Conservation (phyloP, 2,797 vertebrate genomes). For the Trematomus bernacchii region DNA sequence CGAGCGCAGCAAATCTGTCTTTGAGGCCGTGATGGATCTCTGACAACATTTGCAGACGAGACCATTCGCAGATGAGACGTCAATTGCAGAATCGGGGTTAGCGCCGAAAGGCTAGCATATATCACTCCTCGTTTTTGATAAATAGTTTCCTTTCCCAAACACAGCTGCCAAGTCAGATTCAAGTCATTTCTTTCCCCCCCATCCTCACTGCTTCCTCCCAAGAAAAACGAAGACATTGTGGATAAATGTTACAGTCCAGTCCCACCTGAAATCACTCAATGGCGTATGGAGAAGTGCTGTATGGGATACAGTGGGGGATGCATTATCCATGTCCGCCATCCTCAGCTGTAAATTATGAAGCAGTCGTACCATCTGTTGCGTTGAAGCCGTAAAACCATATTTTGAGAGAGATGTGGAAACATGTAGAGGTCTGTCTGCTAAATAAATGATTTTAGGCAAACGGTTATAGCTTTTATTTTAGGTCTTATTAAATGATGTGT, state of each 20-base stretch:
- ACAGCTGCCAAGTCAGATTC: slow-evolving; percentile 83
- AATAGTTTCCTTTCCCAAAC: slow-evolving; percentile 86
- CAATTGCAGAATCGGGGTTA: slow-evolving; percentile 51
- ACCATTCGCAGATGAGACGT: slow-evolving; percentile 51
- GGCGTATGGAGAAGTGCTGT: slow-evolving; percentile 12
- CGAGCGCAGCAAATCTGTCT: slow-evolving; percentile 58
- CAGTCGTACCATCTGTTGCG: slow-evolving; percentile 35
- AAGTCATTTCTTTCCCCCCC: not conserved
- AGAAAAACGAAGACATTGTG: slow-evolving; percentile 49
- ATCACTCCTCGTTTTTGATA: slow-evolving; percentile 79
- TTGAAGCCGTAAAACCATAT: slow-evolving; percentile 28
- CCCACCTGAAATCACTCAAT: slow-evolving; percentile 68
- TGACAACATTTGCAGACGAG: slow-evolving; percentile 56
- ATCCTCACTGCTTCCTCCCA: not conserved
- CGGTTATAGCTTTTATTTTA: not conserved
- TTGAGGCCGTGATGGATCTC: slow-evolving; percentile 69
- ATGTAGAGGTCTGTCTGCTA: not conserved
- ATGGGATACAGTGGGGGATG: slow-evolving; percentile 51
- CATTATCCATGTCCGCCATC: slow-evolving; percentile 49
- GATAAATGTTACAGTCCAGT: slow-evolving; percentile 71
- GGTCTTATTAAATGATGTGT: slow-evolving; percentile 3
- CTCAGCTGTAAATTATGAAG: slow-evolving; percentile 44
- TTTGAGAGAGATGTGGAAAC: slow-evolving; percentile 22
- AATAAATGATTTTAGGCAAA: not conserved
- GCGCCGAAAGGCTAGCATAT: slow-evolving; percentile 70